These are phyloP conservation scores for Apodemia mormo DNA, from an alignment of 2,888 invertebrate genomes.

Conservation along the genomic window DNA sequence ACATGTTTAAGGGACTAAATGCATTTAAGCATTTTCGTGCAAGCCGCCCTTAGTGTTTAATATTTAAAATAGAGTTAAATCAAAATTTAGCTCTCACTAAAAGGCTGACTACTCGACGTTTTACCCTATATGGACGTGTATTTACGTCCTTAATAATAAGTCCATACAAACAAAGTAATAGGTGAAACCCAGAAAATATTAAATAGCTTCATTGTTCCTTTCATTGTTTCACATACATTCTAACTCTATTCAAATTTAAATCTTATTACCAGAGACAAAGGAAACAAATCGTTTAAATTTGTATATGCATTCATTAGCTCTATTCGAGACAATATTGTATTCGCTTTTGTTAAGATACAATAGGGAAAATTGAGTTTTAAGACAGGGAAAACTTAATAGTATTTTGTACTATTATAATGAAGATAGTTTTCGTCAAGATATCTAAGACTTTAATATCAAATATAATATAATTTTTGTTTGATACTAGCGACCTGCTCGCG, in stretches of 20 bases:
- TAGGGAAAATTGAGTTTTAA: slow-evolving; percentile 7
- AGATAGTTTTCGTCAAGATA: too few species aligned
- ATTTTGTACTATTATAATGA: neutral
- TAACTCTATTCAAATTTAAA: slow-evolving; percentile 1
- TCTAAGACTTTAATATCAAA: too few species aligned
- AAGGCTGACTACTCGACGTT: too few species aligned
- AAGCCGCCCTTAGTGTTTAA: too few species aligned
- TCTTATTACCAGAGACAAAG: neutral
- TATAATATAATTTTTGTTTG: too few species aligned
- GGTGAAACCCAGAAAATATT: neutral
- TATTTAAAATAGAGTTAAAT: too few species aligned
- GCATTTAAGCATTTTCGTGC: too few species aligned
- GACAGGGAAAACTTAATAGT: neutral
- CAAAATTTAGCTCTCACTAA: too few species aligned
- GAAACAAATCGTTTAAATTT: slow-evolving; percentile 5
- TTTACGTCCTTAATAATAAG: too few species aligned
- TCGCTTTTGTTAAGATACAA: neutral
- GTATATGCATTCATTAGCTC: neutral
- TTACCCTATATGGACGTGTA: too few species aligned
- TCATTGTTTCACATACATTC: neutral
- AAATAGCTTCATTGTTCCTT: slow-evolving; percentile 1
- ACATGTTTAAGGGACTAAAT: too few species aligned
- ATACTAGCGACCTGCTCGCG: too few species aligned
- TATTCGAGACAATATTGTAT: neutral
- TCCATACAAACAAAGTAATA: neutral